Evolutionary conservation across 2,113 vertebrate genomes (phyloP).

Genomic region (Thalassarche chlororhynchos): DNA sequence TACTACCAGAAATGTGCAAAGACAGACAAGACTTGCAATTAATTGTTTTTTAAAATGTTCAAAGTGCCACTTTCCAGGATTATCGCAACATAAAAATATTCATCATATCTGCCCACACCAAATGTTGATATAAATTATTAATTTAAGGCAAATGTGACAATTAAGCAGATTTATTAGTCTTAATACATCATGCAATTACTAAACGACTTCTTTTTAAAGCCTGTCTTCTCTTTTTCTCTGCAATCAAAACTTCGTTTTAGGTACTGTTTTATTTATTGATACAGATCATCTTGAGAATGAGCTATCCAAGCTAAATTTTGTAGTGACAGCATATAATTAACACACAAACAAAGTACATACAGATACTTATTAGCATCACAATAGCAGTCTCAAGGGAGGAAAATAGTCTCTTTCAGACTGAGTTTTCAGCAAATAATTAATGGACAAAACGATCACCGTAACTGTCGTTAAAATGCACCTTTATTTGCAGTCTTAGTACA

Average conservation of each 20-base stretch:
- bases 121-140: slow-evolving; percentile 62
- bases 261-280: slow-evolving; percentile 20
- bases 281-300: background rate
- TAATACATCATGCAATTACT: slow-evolving; percentile 42
- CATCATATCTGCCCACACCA: slow-evolving; percentile 41
- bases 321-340: background rate
- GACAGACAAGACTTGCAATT: background rate
- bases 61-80: background rate
- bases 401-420: background rate
- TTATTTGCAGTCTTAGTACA: background rate
- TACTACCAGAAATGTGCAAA: background rate
- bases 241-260: background rate
- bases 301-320: background rate
- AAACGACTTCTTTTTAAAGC: background rate
- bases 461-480: background rate
- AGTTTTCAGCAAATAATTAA: slow-evolving; percentile 30
- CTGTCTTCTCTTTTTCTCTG: background rate
- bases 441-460: background rate
- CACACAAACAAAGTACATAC: background rate
- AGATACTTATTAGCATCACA: slow-evolving; percentile 27
- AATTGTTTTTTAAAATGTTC: slow-evolving; percentile 4
- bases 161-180: slow-evolving; percentile 57
- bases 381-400: background rate
- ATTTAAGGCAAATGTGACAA: slow-evolving; percentile 54
- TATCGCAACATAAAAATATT: slow-evolving; percentile 36